Percentiles rank a stretch among this genome's conserved stretches.
These are phyloP conservation scores for Teleogryllus oceanicus DNA, from an alignment of 2,888 invertebrate species.

Conservation along the genomic window DNA sequence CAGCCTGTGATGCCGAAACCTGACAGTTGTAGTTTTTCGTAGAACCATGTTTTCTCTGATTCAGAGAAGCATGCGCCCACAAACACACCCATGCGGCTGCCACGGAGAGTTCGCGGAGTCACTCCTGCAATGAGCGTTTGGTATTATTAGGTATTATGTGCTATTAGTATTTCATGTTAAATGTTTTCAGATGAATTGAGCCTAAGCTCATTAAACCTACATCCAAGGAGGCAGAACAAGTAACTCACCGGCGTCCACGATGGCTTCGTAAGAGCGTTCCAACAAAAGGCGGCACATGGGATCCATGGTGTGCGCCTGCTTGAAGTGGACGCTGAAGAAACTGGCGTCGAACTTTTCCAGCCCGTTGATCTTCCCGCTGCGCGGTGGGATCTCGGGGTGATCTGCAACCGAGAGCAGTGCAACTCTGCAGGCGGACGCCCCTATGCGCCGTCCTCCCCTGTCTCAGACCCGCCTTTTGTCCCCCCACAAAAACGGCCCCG, in stretches of 20 bases:
- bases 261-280: slow-evolving; percentile 74
- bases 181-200: too few relatives aligned
- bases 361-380: slow-evolving; percentile 67
- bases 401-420: slow-evolving; percentile 39
- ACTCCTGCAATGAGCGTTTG: too few relatives aligned
- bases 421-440: too few relatives aligned
- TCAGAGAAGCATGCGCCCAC: slow-evolving; percentile 47
- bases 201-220: too few relatives aligned
- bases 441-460: too few relatives aligned
- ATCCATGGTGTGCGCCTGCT: slow-evolving; percentile 73
- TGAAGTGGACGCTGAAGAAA: slow-evolving; percentile 71
- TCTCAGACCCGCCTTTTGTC: too few relatives aligned
- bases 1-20: slow-evolving; percentile 73
- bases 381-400: slow-evolving; percentile 68
- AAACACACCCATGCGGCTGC: too few relatives aligned
- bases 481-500: too few relatives aligned
- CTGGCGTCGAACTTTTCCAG: slow-evolving; percentile 72
- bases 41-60: slow-evolving; percentile 68
- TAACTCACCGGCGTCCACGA: slow-evolving; percentile 63
- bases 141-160: too few relatives aligned
- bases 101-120: too few relatives aligned
- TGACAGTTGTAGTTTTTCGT: slow-evolving; percentile 51
- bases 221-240: too few relatives aligned
- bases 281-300: slow-evolving; percentile 74
- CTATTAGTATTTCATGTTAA: too few relatives aligned